Evolutionary conservation across 2,888 invertebrate species (phyloP), one percentile per base, ranked within the genome.

Genomic region (Ceraclea dissimilis): DNA sequence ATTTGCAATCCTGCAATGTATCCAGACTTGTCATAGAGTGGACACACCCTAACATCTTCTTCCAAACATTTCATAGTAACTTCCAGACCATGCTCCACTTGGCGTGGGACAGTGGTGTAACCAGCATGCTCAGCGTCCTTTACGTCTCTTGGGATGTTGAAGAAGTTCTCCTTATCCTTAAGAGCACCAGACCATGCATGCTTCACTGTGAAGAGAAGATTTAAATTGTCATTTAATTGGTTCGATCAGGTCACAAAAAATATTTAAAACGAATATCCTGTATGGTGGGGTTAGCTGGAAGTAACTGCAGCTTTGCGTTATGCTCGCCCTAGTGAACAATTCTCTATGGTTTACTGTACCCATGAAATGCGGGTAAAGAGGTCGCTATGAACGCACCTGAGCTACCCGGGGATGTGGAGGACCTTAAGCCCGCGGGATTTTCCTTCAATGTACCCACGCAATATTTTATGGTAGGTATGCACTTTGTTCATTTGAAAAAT

Each of bases 141-240:
- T 57, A 71, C 69, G 6, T 73, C 72, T 19, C 74, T 71, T 0
- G 77, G 77, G 11, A 78, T 70, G n/a, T 66, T 67, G 68, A 67
- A 78, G 68, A 77, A 78, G 66, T 76, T 74, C 49, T 76, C 72
- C 59, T 67, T 68, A 61, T 75, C 72, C 0, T 70, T 71, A 1
- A 77, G 63, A 0, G 76, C 74, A 50, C 71, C 71, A 1, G 77
- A 71, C 74, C 74, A 76, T 2, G 76, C 77, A 63, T 76, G 75
- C 62, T 72, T 77, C 0, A 73, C 78, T 78, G 49, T 17, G 10
- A 11, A 46, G 49, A 39, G 13, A 33, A 5, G 31, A 22, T n/a
- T n/a, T n/a, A n/a, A n/a, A n/a, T n/a, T 17, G 49, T 17, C 39
- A 11, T 39, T 21, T 16, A 19, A 6, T 22, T n/a, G 17, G 16